phyloP scores from a whole-genome alignment of 2,888 invertebrate species.

The Tholera decimalis region DNA sequence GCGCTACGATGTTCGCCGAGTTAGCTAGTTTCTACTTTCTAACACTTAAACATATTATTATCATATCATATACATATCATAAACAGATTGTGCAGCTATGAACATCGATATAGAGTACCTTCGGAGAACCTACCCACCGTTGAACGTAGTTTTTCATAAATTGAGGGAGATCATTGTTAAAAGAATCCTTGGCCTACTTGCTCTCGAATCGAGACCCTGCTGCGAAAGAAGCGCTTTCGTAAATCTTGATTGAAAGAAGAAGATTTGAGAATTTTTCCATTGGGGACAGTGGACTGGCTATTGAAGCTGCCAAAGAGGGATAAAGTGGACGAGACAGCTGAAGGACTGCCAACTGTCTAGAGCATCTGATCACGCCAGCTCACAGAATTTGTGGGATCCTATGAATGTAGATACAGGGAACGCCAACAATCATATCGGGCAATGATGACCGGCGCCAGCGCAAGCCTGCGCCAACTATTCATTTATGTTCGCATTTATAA shows the following conservation, averaged over 20 bases:
- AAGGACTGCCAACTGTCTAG: slow-evolving; percentile 32
- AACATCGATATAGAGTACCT: background rate
- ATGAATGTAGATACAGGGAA: slow-evolving; percentile 35
- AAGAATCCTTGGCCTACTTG: slow-evolving; percentile 51
- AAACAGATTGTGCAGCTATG: background rate
- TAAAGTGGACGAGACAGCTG: slow-evolving; percentile 11
- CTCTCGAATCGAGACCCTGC: slow-evolving; percentile 38
- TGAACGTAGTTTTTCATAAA: slow-evolving; percentile 34
- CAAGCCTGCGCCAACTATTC: slow-evolving; percentile 43
- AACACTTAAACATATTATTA: too few species aligned
- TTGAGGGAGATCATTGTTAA: slow-evolving; percentile 48
- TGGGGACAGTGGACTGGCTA: slow-evolving; percentile 2
- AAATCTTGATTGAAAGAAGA: slow-evolving; percentile 48
- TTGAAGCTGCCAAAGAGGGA: slow-evolving; percentile 33
- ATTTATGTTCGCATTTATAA: slow-evolving; percentile 24
- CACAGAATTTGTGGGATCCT: slow-evolving; percentile 12
- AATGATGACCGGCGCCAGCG: slow-evolving; percentile 20
- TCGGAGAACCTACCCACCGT: slow-evolving; percentile 2
- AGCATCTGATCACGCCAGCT: slow-evolving; percentile 21
- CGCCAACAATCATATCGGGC: slow-evolving; percentile 31
- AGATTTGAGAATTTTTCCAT: slow-evolving; percentile 16
- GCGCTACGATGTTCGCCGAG: too few species aligned
- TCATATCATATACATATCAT: too few species aligned
- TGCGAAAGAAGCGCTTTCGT: slow-evolving; percentile 48
- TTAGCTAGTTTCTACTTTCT: too few species aligned